phyloP scores from a whole-genome alignment of 2,113 vertebrate species.

The Mola mola region DNA sequence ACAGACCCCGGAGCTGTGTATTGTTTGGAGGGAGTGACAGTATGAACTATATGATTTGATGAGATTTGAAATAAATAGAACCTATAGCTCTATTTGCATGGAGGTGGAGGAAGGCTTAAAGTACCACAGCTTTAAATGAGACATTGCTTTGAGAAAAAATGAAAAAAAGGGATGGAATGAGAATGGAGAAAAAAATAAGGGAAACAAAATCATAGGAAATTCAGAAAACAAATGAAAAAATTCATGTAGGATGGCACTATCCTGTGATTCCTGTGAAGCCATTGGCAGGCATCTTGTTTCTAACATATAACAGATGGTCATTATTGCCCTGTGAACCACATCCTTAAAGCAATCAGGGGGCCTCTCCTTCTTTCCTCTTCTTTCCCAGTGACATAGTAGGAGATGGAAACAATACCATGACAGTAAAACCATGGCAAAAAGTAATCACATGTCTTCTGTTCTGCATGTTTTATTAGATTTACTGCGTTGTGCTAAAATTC shows the following conservation, averaged over 20 bases:
- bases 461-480: not conserved
- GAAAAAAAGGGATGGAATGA: not conserved
- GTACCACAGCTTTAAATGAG: not conserved
- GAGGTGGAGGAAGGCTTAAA: not conserved
- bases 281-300: slow-evolving; percentile 71
- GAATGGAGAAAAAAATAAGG: not conserved
- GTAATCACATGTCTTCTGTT: slow-evolving; percentile 18
- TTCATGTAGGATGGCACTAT: slow-evolving; percentile 53
- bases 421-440: slow-evolving; percentile 24
- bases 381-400: slow-evolving; percentile 38
- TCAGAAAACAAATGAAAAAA: not conserved
- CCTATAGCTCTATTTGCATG: slow-evolving; percentile 18
- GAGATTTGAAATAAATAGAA: slow-evolving; percentile 38
- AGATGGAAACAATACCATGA: slow-evolving; percentile 56
- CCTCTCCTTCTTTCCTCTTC: slow-evolving; percentile 26
- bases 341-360: slow-evolving; percentile 51
- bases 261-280: slow-evolving; percentile 64
- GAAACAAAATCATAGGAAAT: slow-evolving; percentile 1
- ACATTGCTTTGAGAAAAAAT: too few species aligned
- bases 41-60: not conserved
- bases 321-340: slow-evolving; percentile 23
- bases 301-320: slow-evolving; percentile 77
- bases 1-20: slow-evolving; percentile 7
- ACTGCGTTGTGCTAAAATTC: not conserved
- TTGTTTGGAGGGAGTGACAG: slow-evolving; percentile 11